Percentiles rank a stretch among this genome's conserved stretches.
Evolutionary conservation across 2,888 invertebrate genomes (phyloP).

Genomic region (Cactoblastis cactorum): DNA sequence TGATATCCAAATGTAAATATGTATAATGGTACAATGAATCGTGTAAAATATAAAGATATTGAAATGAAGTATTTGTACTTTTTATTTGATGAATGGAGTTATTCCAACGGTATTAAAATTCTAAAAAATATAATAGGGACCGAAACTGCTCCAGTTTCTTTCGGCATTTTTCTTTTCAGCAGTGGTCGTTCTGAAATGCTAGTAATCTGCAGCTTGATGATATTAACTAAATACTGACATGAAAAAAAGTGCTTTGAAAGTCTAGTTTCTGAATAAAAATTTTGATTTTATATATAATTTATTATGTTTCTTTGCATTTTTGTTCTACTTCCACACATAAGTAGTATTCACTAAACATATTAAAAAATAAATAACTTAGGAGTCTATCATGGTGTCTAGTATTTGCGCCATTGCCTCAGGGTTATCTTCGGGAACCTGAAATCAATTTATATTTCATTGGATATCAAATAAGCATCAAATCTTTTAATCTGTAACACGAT

Average conservation of each 20-base stretch:
- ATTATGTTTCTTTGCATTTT: neutral
- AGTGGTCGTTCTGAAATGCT: too few species aligned
- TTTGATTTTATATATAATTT: neutral
- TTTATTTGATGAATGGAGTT: neutral
- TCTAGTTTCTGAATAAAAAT: too few species aligned
- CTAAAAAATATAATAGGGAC: too few species aligned
- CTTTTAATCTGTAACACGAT: too few species aligned
- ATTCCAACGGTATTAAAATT: neutral
- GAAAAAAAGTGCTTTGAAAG: too few species aligned
- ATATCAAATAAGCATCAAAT: too few species aligned
- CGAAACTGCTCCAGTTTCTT: neutral
- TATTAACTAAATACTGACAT: too few species aligned
- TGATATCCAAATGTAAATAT: conserved; percentile 1
- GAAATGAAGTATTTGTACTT: neutral
- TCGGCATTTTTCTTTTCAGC: too few species aligned
- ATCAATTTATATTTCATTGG: neutral
- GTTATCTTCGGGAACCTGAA: conserved; percentile 66
- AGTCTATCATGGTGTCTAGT: conserved; percentile 43
- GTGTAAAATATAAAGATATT: neutral
- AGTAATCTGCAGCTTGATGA: too few species aligned
- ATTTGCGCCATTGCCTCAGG: conserved; percentile 68
- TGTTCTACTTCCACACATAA: neutral
- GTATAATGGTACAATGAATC: conserved; percentile 2
- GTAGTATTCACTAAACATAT: neutral
- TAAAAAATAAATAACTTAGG: neutral